Conservation (phyloP, 2,113 vertebrate species). For the Campylomormyrus numenius region DNA sequence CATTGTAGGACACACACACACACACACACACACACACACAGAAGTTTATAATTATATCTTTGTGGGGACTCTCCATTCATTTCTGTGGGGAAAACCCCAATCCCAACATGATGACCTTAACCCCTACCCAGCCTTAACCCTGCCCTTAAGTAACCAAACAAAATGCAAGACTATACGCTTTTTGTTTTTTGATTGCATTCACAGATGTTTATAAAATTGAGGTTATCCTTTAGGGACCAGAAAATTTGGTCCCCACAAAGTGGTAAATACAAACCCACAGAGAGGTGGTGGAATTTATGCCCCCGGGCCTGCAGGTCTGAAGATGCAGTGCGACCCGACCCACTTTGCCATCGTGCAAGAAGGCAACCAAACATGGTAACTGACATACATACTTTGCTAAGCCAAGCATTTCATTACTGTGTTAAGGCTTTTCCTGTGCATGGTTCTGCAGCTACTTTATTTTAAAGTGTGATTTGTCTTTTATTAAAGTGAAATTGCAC, state of each 20-base stretch:
- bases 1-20: background rate
- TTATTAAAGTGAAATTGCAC: background rate
- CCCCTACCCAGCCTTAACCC: background rate
- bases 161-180: background rate
- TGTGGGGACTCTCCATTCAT: background rate
- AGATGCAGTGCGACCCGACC: background rate
- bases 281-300: background rate
- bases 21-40: background rate
- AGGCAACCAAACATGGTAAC: background rate
- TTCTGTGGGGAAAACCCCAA: background rate
- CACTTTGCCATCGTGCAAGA: background rate
- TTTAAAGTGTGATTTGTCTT: background rate
- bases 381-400: background rate
- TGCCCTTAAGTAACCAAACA: background rate
- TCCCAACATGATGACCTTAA: background rate
- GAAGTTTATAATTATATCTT: background rate
- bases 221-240: background rate
- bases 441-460: background rate
- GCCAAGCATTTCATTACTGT: background rate
- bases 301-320: background rate
- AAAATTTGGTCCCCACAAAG: background rate
- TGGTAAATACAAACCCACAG: background rate
- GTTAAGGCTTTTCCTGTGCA: background rate
- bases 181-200: background rate
- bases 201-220: background rate